Percentiles rank a stretch among this genome's conserved stretches.
Conservation (phyloP, 2,113 vertebrate genomes). For the Oncorhynchus tshawytscha region DNA sequence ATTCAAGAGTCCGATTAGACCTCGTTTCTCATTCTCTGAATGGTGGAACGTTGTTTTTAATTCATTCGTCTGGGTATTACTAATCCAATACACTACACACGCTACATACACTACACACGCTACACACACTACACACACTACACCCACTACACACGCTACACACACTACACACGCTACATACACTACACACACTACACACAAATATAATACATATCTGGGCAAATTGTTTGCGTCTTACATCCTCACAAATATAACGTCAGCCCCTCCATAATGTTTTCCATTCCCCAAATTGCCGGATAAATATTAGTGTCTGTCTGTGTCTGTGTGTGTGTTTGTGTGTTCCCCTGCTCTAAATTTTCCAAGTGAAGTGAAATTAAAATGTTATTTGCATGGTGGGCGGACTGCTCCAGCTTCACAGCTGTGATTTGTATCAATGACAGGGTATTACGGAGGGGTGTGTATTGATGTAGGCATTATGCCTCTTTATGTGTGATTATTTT, state of each 20-base stretch:
- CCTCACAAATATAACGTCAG: slow-evolving; percentile 53
- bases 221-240: slow-evolving; percentile 66
- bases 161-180: no score
- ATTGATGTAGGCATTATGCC: no score
- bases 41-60: slow-evolving; percentile 44
- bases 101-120: no score
- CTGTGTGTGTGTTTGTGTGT: not conserved
- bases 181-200: no score
- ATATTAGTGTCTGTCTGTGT: not conserved
- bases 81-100: slow-evolving; percentile 57
- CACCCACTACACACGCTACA: slow-evolving; percentile 22
- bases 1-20: slow-evolving; percentile 68
- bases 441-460: no score
- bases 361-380: no score
- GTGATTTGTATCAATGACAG: no score
- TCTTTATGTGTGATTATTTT: no score
- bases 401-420: no score
- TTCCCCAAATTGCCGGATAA: not conserved
- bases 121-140: no score
- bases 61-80: slow-evolving; percentile 56
- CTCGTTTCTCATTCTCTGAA: slow-evolving; percentile 51
- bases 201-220: slow-evolving; percentile 13
- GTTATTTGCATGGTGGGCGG: no score
- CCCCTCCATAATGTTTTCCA: slow-evolving; percentile 52
- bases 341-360: not conserved